phyloP scores from a whole-genome alignment of 2,113 vertebrate species.

The Xenopus tropicalis region UCB_Xtro_10.0 CM004451.2:63412501-63413000 shows the following conservation, averaged over 20 bases:
- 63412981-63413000: constrained; percentile 11
- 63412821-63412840: constrained; percentile 1
- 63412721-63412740: too few species aligned
- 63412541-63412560: too few species aligned
- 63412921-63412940: constrained; percentile 6
- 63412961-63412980: constrained; percentile 11
- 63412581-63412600: too few species aligned
- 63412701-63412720: too few species aligned
- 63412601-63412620: too few species aligned
- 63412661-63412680: too few species aligned
- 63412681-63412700: too few species aligned
- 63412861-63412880: constrained; percentile 6
- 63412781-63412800: background rate
- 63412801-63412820: background rate
- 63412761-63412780: background rate
- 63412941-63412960: constrained; percentile 12
- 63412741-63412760: background rate
- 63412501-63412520: too few species aligned
- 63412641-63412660: too few species aligned
- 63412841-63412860: background rate
- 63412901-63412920: background rate
- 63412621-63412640: too few species aligned
- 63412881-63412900: background rate
- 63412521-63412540: too few species aligned
- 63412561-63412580: too few species aligned